These are phyloP conservation scores for Drosophila orena DNA, from an alignment of 1,140 invertebrate species.

Conservation along the genomic window DNA sequence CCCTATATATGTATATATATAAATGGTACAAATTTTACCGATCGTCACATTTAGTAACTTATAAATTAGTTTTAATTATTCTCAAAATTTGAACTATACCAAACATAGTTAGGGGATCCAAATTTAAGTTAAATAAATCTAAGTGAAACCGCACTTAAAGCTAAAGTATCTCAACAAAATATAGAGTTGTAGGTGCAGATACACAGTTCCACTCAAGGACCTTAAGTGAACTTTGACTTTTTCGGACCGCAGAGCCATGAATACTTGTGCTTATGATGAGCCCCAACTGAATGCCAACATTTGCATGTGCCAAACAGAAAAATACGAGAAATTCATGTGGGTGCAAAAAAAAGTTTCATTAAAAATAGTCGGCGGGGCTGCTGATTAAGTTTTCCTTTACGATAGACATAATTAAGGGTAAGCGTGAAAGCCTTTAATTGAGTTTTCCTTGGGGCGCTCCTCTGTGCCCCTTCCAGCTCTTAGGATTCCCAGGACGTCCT, in stretches of 20 bases:
- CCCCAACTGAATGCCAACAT: slow-evolving; percentile 40
- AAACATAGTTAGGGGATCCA: too few species aligned
- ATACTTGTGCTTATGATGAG: slow-evolving; percentile 57
- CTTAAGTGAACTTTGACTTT: slow-evolving; percentile 37
- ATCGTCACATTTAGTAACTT: too few species aligned
- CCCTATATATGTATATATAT: slow-evolving; percentile 2
- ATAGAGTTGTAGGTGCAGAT: background rate
- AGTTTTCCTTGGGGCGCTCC: slow-evolving; percentile 20
- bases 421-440: slow-evolving; percentile 50
- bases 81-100: background rate
- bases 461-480: slow-evolving; percentile 1
- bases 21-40: too few species aligned
- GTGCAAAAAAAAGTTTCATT: slow-evolving; percentile 8
- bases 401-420: slow-evolving; percentile 11
- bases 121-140: too few species aligned
- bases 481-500: slow-evolving; percentile 20
- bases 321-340: slow-evolving; percentile 9
- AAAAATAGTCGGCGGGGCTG: slow-evolving; percentile 8
- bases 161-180: background rate
- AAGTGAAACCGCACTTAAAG: background rate
- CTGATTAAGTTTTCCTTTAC: slow-evolving; percentile 47
- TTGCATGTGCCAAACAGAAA: slow-evolving; percentile 47
- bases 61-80: background rate
- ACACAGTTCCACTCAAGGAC: slow-evolving; percentile 13
- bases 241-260: slow-evolving; percentile 19